These are phyloP conservation scores for Sebastiscus tertius DNA, from an alignment of 2,797 vertebrate species.

Conservation along the genomic window DNA sequence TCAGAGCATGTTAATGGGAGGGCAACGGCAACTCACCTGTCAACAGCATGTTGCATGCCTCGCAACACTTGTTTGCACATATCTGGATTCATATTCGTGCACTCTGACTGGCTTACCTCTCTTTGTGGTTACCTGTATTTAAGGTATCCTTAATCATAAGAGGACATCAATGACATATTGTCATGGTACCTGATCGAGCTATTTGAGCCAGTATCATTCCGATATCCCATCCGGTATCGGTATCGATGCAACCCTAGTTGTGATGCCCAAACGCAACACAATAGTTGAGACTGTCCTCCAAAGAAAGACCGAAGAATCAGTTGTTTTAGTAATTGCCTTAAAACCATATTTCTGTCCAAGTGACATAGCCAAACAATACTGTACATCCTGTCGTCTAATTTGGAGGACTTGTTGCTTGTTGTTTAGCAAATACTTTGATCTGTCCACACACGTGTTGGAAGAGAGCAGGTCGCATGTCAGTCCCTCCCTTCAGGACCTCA, in stretches of 20 bases:
- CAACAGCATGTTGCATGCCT: neutral
- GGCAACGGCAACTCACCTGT: neutral
- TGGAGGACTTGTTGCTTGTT: neutral
- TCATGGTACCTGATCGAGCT: rapidly evolving
- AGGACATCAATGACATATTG: neutral
- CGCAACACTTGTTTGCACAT: neutral
- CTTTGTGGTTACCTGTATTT: neutral
- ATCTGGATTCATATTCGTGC: neutral
- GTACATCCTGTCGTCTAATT: neutral
- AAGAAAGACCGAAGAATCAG: neutral
- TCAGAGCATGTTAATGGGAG: neutral
- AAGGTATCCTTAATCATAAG: neutral
- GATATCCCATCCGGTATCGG: too few relatives aligned
- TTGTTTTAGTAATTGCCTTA: rapidly evolving
- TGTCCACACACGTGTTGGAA: neutral
- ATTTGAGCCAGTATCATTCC: too few relatives aligned
- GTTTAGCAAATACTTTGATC: neutral
- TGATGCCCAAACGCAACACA: neutral
- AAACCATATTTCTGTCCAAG: neutral
- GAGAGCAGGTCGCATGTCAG: neutral
- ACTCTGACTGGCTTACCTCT: neutral
- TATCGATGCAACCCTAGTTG: too few relatives aligned
- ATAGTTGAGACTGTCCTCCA: neutral
- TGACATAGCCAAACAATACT: neutral
- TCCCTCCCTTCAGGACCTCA: neutral